phyloP scores from a whole-genome alignment of 37 sponge, comb jelly and placozoan genomes.

The Petrosia ficiformis region DNA sequence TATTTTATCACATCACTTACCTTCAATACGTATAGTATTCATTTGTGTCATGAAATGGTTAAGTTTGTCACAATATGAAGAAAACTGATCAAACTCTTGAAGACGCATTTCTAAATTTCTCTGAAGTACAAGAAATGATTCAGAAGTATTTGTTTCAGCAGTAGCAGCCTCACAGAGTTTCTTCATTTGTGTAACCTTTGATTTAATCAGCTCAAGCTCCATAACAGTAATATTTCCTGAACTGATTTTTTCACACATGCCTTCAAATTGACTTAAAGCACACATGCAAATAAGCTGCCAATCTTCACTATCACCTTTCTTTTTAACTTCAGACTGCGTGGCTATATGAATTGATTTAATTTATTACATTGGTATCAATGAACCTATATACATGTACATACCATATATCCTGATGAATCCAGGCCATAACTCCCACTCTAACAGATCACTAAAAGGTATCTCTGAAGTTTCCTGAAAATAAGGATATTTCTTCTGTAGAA shows the following conservation, averaged over 20 bases:
- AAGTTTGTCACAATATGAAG: too few relatives aligned
- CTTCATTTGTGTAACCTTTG: conserved; percentile 21
- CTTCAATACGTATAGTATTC: too few relatives aligned
- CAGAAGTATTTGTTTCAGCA: not conserved
- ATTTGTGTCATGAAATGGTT: too few relatives aligned
- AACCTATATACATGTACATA: not conserved
- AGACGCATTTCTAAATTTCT: not conserved
- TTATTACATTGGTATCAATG: not conserved
- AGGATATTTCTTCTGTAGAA: conserved; percentile 30
- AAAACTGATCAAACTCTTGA: not conserved
- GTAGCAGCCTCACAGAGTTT: conserved; percentile 24
- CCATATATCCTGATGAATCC: conserved; percentile 4
- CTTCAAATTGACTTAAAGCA: conserved; percentile 24
- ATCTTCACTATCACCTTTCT: conserved; percentile 6
- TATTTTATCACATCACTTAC: too few relatives aligned
- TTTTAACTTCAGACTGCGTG: not conserved
- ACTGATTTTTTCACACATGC: conserved; percentile 1
- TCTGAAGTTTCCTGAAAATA: not conserved
- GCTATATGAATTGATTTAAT: not conserved
- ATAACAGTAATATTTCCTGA: conserved; percentile 17
- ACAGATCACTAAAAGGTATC: conserved; percentile 29
- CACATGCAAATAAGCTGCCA: conserved; percentile 12
- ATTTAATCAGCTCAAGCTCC: conserved; percentile 18
- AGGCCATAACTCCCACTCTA: conserved; percentile 46
- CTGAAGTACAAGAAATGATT: not conserved